Base-by-base conservation (phyloP, 2,797 vertebrate species). In the Acanthis flammea region DNA sequence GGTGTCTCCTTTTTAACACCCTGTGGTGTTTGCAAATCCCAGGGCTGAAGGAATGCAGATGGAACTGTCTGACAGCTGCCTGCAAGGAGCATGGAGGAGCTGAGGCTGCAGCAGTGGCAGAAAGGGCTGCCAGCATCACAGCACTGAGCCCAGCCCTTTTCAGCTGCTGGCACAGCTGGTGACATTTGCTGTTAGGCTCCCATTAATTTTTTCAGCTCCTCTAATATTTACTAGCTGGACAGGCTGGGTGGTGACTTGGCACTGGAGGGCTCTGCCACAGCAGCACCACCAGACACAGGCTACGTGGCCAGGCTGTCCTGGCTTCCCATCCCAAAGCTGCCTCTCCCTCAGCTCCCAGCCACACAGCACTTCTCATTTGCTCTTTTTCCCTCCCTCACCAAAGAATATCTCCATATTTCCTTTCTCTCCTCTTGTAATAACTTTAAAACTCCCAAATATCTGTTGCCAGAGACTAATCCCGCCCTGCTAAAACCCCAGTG, bases 161-260 rank as follows among this genome's bases (percentile, higher is more conserved):
- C 88, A 41, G 86, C 19, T 63, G 65, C 90, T 92, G 81, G 41
- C 75, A 62, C 35, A 44, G 31, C 2, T 1, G 1, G 42, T 71
- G 68, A 51, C 71, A 53, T 85, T 91, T 92, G 83, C 79, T 74
- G 31, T 18, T 39, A 3, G 4, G 19, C 35, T 80, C 37, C 47
- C 51, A 27, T 68, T 58, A 31, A 2, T 44, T 68, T 77, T 79
- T 85, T 18, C 81, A 85, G 78, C 65, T 75, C 42, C 65, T 82
- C 53, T 68, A 57, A 24, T 19, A 80, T 58, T 82, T 65, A 4
- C 39, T 31, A 11, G 63, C 77, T 80, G 63, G 77, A 13, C 68
- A 73, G 74, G 65, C 81, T 6, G 57, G 66, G 65, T n/a, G 92
- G 22, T 16, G 71, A 30, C 39, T n/a, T 44, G 75, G 86, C 88